These are phyloP conservation scores for Falco concolor DNA, from an alignment of 2,797 vertebrate genomes.

Conservation along the genomic window DNA sequence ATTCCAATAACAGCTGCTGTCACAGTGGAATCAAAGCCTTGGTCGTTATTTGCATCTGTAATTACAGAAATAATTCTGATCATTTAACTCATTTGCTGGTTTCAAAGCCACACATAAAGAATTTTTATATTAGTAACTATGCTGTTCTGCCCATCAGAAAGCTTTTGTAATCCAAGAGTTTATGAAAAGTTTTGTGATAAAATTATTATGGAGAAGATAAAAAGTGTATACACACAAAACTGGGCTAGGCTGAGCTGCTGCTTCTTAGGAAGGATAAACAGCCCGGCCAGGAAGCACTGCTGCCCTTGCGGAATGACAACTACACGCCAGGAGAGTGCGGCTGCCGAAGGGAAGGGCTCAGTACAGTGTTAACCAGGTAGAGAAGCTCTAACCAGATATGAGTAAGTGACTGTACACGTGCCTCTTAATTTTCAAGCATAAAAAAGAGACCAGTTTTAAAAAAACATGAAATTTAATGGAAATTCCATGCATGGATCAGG, in stretches of 20 bases:
- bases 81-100: background rate
- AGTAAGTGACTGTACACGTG: background rate
- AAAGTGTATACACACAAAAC: rapidly evolving
- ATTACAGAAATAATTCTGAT: constrained; percentile 34
- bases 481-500: background rate
- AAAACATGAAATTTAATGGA: background rate
- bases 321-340: background rate
- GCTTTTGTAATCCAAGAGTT: background rate
- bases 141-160: background rate
- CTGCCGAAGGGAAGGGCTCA: no score
- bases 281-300: background rate
- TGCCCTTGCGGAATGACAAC: rapidly evolving
- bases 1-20: constrained; percentile 92
- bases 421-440: background rate
- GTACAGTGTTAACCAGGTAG: background rate
- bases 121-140: background rate
- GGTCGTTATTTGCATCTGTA: constrained; percentile 85
- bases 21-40: constrained; percentile 89
- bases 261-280: rapidly evolving
- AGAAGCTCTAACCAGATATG: background rate
- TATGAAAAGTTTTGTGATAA: background rate
- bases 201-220: rapidly evolving
- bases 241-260: background rate
- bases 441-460: background rate
- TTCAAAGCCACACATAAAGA: background rate